Conservation (phyloP, 2,888 invertebrate genomes). For the Eupithecia abbreviata region DNA sequence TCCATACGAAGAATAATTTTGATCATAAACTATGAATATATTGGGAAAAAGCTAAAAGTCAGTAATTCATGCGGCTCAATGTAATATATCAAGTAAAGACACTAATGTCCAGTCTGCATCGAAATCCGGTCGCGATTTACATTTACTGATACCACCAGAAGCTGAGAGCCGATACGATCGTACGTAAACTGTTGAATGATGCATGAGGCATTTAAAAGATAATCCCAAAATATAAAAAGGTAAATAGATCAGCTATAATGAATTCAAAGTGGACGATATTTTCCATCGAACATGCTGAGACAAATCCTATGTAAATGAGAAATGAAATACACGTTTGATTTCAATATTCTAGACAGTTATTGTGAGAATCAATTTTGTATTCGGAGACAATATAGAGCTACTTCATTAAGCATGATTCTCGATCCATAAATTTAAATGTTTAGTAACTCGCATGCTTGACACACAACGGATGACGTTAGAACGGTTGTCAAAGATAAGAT, state of each 20-base stretch:
- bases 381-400: conserved; percentile 69
- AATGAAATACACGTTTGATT: conserved; percentile 48
- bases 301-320: conserved; percentile 41
- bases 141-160: conserved; percentile 77
- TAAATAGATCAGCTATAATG: conserved; percentile 34
- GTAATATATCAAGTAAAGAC: conserved; percentile 70
- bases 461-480: conserved; percentile 39
- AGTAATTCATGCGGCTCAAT: conserved; percentile 45
- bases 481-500: conserved; percentile 51
- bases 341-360: conserved; percentile 49
- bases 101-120: conserved; percentile 63
- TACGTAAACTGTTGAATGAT: conserved; percentile 75
- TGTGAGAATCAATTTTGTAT: conserved; percentile 65
- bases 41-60: not conserved
- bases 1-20: not conserved
- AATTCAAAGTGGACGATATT: conserved; percentile 42
- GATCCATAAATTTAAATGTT: conserved; percentile 77
- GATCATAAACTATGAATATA: not conserved
- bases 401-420: conserved; percentile 78
- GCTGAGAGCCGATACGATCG: conserved; percentile 66
- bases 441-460: conserved; percentile 53
- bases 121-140: conserved; percentile 71
- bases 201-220: conserved; percentile 56
- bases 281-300: conserved; percentile 35
- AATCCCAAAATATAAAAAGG: conserved; percentile 28